Evolutionary conservation across 2,113 vertebrate genomes (phyloP), one percentile per base, ranked within the genome.

Genomic region (Indicator indicator): DNA sequence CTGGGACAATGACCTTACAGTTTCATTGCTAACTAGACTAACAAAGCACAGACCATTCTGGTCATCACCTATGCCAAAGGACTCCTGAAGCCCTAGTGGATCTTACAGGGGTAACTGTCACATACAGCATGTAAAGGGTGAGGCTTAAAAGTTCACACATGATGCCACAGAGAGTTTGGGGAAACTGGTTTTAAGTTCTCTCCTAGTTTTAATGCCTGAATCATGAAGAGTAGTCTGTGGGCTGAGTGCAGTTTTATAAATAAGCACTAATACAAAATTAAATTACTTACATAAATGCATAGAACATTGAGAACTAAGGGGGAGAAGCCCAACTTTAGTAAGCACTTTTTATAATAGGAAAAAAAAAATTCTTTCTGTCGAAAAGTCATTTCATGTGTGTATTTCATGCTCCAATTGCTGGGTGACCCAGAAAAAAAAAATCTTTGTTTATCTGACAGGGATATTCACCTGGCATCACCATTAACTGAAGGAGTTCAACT

Each of bases 381-480:
- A 84, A 50, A 92, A 84, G 78, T 78, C 36, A 75, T 89, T 91
- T 88, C 65, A 56, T 12, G 33, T 58, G 62, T 79, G 60, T 32
- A 74, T 94, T 94, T 93, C 77, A 85, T 63, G 82, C 95, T 91
- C 80, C 71, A 75, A 2, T 90, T 93, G 64, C 93, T 77, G 40
- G 44, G 19, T 68, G 68, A 91, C 63, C 59, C 67, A 73, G 72
- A 50, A 50, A 50, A 50, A 79, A 75, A 68, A 88, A 71, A 59
- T 42, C n/a, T 78, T 74, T 52, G 50, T 6, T 1, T 54, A 64
- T 63, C 72, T 86, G 85, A 93, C 84, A 90, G 92, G 44, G 88
- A 71, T 87, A 46, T 50, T 91, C 95, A 94, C 88, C 95, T 92
- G 93, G 81, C 63, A 88, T 64, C 95, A 90, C 64, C 86, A 86